A percentile compares a stretch with the other conserved stretches of the same genome.
Conservation (phyloP, 2,797 vertebrate species). For the Gadopsis bispinosus region DNA sequence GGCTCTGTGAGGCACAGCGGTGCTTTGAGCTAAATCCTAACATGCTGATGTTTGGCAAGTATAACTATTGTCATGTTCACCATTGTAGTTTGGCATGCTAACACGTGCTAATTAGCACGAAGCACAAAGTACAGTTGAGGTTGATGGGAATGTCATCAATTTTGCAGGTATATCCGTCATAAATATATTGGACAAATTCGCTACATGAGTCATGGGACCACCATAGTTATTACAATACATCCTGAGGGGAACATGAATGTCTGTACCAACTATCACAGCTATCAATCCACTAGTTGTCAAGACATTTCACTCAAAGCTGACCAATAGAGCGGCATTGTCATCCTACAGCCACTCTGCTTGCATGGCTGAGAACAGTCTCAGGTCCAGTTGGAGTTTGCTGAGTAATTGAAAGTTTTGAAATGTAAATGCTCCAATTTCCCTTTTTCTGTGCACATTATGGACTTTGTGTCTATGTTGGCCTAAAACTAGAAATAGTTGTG, state of each 20-base stretch:
- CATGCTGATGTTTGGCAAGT: background rate
- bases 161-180: background rate
- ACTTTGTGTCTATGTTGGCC: background rate
- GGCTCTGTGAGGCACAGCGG: background rate
- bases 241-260: background rate
- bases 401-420: constrained; percentile 1
- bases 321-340: background rate
- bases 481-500: constrained; percentile 9
- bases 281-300: background rate
- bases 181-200: background rate
- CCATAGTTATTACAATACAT: background rate
- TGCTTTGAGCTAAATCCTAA: background rate
- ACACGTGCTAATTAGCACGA: background rate
- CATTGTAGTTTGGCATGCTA: background rate
- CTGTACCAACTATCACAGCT: background rate
- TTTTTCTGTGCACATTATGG: background rate
- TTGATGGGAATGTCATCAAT: background rate
- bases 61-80: background rate
- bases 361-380: background rate
- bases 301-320: background rate
- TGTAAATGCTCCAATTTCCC: background rate
- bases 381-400: background rate
- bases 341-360: background rate
- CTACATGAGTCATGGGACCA: background rate
- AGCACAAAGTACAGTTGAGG: background rate